phyloP scores from a whole-genome alignment of 2,888 invertebrate species.

The Apamea crenata region DNA sequence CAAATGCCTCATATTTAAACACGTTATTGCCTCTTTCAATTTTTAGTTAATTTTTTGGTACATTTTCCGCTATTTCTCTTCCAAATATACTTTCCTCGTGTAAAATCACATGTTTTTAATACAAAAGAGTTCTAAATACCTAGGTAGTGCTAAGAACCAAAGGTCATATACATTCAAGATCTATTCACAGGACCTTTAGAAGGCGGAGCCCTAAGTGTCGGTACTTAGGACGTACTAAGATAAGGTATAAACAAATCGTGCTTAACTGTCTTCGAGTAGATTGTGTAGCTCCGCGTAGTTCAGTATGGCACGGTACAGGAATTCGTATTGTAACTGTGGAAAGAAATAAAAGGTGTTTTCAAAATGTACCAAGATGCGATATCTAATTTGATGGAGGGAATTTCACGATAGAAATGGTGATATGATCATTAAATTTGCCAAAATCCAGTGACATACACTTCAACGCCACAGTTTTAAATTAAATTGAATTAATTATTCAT shows the following conservation, averaged over 20 bases:
- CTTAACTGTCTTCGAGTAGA: constrained; percentile 91
- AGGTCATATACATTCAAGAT: constrained; percentile 49
- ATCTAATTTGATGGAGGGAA: background rate
- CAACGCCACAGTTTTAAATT: background rate
- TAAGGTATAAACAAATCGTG: constrained; percentile 48
- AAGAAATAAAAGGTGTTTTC: constrained; percentile 19
- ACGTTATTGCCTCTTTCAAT: constrained; percentile 21
- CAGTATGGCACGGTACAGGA: constrained; percentile 97
- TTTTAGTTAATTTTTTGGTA: constrained; percentile 3
- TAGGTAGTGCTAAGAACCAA: constrained; percentile 37
- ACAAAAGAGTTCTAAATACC: constrained; percentile 61
- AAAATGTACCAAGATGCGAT: background rate
- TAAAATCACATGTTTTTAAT: constrained; percentile 12
- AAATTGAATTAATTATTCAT: background rate
- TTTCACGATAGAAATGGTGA: background rate
- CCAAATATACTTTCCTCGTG: background rate
- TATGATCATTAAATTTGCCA: background rate
- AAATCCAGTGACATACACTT: background rate
- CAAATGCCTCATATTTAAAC: constrained; percentile 9
- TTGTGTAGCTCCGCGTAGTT: constrained; percentile 97
- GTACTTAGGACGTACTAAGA: constrained; percentile 46
- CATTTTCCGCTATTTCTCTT: background rate
- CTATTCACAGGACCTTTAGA: constrained; percentile 65
- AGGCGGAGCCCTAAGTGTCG: constrained; percentile 55
- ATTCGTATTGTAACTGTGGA: constrained; percentile 97